Percentiles rank a stretch among this genome's conserved stretches.
Conservation (phyloP, 2,797 vertebrate genomes). For the Pogonophryne albipinna region DNA sequence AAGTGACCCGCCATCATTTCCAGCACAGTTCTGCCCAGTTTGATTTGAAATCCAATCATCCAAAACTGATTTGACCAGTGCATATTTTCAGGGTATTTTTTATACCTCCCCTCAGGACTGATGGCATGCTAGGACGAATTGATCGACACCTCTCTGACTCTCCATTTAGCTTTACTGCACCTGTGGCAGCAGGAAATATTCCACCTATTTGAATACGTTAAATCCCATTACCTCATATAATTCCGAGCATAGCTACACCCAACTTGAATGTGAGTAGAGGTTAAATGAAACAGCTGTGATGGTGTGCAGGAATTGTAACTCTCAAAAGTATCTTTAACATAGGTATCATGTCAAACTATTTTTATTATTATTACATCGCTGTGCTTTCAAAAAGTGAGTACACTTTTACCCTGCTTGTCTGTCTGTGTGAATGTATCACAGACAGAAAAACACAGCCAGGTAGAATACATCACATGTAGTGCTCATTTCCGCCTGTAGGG, state of each 20-base stretch:
- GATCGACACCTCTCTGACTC: not conserved
- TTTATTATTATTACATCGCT: slow-evolving; percentile 11
- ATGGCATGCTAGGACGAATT: not conserved
- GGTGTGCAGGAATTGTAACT: not conserved
- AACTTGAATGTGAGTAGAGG: slow-evolving; percentile 6
- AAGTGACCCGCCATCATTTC: too few relatives aligned
- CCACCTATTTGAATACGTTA: not conserved
- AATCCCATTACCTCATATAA: slow-evolving; percentile 2
- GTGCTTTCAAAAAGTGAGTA: slow-evolving; percentile 15
- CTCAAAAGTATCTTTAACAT: not conserved
- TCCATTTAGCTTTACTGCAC: slow-evolving; percentile 2
- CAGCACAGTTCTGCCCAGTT: not conserved
- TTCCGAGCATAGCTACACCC: not conserved
- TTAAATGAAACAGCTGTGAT: not conserved
- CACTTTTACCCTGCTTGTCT: not conserved
- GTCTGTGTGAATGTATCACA: slow-evolving; percentile 25
- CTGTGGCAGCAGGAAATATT: not conserved
- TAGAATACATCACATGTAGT: slow-evolving; percentile 22
- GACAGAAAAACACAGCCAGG: slow-evolving; percentile 18
- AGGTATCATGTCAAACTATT: not conserved
- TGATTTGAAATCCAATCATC: not conserved
- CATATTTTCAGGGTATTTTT: not conserved
- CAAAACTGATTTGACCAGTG: not conserved
- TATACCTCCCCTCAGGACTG: not conserved
- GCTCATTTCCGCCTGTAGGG: slow-evolving; percentile 70